Evolutionary conservation across 2,797 vertebrate genomes (phyloP), one percentile per base, ranked within the genome.

Genomic region (Ceryle rudis): DNA sequence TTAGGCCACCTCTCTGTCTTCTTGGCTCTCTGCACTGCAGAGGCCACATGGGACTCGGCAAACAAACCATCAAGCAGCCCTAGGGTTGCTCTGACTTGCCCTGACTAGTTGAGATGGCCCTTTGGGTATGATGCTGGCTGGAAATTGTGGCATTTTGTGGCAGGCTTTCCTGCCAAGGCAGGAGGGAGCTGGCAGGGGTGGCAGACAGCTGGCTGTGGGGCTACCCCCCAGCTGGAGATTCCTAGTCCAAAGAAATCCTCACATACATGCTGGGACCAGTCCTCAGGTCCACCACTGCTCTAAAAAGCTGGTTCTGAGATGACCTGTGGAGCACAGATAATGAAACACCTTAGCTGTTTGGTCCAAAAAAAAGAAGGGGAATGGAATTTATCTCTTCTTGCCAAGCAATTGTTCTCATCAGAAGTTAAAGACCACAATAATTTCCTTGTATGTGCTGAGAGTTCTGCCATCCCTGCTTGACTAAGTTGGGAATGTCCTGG

Each of bases 81-180:
- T 52, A 29, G 78, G 74, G 67, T 5, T 95, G 74, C 46, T 94
- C 42, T 74, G 22, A 69, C 93, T 94, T 93, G 95, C 26, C 67
- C 78, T 70, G 39, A 78, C 91, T 87, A 11, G 89, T 89, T 58
- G 71, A 2, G 9, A 69, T 95, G 60, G 81, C 11, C 57, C 78
- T 89, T 92, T 3, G n/a, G 71, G 69, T 91, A 87, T 58, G 75
- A 78, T 67, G 64, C 22, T 94, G 74, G 21, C 44, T 97, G 78
- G 81, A 96, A 95, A 87, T 82, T 58, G 78, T 85, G 89, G 52
- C 61, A 78, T 89, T 96, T 91, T 64, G 54, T 31, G 69, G 41
- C 41, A 89, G 23, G 20, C 5, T 87, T 83, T 92, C 33, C 47
- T 91, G 64, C 41, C 60, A 89, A 89, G 23, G 67, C 64, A 65